Conservation (phyloP, 2,888 invertebrate species). For the Mesorhabditis spiculigera region DNA sequence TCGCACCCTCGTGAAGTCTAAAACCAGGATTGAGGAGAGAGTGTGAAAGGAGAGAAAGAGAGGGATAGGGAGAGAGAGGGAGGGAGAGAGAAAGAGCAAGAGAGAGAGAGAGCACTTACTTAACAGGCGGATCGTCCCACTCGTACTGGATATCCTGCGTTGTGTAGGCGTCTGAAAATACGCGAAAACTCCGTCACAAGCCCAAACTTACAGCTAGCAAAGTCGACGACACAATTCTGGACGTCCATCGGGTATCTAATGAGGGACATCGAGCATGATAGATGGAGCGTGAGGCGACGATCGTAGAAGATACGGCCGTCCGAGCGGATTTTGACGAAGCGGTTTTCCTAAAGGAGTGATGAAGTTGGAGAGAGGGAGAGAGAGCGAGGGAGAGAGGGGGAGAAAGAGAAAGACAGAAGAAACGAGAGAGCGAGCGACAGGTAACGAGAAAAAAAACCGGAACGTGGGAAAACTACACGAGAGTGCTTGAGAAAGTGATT, state of each 20-base stretch:
- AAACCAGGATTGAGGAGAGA: too few relatives aligned
- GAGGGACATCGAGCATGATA: slow-evolving; percentile 57
- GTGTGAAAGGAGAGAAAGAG: too few relatives aligned
- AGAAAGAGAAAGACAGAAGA: too few relatives aligned
- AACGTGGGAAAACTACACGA: too few relatives aligned
- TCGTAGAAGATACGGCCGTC: slow-evolving; percentile 57
- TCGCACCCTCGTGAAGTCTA: slow-evolving; percentile 62
- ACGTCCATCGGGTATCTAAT: slow-evolving; percentile 57
- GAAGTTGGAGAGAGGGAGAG: too few relatives aligned
- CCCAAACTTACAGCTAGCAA: slow-evolving; percentile 52
- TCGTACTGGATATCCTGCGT: slow-evolving; percentile 90
- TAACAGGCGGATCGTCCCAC: slow-evolving; percentile 79
- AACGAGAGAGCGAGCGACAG: too few relatives aligned
- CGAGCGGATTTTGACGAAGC: slow-evolving; percentile 50
- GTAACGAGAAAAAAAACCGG: too few relatives aligned
- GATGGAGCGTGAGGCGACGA: slow-evolving; percentile 51
- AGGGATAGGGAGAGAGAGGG: too few relatives aligned
- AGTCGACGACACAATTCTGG: slow-evolving; percentile 56
- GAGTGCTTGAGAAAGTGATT: too few relatives aligned
- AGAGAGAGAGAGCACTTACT: slow-evolving; percentile 69
- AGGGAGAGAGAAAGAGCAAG: background rate
- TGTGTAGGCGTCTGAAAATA: slow-evolving; percentile 85
- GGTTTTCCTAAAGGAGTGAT: slow-evolving; percentile 37
- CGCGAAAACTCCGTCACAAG: background rate
- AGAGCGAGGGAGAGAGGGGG: too few relatives aligned